Conservation (phyloP, 1,140 invertebrate genomes). For the Bombus picipes region DNA sequence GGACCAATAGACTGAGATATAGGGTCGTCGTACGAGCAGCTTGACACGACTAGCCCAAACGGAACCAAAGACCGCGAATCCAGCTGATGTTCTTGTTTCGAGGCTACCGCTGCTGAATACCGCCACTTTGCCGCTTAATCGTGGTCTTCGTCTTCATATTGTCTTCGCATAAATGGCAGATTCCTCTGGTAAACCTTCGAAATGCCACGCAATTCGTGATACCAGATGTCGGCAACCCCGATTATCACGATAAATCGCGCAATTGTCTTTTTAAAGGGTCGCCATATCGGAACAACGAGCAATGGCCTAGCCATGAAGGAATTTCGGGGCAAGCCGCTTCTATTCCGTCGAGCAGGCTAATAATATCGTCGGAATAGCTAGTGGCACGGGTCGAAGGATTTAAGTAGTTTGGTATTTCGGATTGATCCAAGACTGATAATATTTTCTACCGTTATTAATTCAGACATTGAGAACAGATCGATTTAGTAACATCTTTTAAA, state of each 20-base stretch:
- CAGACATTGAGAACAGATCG: neutral
- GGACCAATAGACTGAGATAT: constrained; percentile 50
- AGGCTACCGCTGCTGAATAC: constrained; percentile 1
- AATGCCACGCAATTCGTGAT: constrained; percentile 27
- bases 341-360: neutral
- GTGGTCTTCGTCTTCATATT: constrained; percentile 59
- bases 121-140: constrained; percentile 41
- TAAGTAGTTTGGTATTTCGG: neutral
- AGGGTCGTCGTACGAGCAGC: neutral
- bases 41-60: constrained; percentile 17
- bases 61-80: constrained; percentile 15
- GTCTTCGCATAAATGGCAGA: constrained; percentile 27
- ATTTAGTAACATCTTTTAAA: too few relatives aligned
- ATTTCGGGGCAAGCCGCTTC: constrained; percentile 10
- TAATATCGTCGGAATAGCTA: neutral
- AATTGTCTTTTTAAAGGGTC: neutral
- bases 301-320: neutral
- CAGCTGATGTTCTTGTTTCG: constrained; percentile 25
- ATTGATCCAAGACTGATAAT: neutral
- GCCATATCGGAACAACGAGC: neutral
- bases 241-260: constrained; percentile 29
- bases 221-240: neutral
- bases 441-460: neutral
- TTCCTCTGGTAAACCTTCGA: constrained; percentile 46
- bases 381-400: neutral